Conservation (phyloP, 2,113 vertebrate genomes). For the Daboia siamensis region DNA sequence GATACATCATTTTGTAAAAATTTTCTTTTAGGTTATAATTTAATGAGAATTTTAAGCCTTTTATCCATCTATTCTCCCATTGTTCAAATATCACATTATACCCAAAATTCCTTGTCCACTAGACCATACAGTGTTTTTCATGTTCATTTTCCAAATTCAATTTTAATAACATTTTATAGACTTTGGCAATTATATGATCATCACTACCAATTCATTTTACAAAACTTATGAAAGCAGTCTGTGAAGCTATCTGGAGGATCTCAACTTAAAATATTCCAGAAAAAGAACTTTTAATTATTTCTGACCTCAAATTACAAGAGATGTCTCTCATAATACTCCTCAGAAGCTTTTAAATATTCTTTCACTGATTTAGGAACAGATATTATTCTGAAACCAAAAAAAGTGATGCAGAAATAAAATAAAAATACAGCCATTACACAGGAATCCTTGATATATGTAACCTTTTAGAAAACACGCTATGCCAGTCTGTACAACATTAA, state of each 20-base stretch:
- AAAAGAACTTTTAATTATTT: background rate
- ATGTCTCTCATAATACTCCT: background rate
- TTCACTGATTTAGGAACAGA: background rate
- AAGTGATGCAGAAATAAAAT: background rate
- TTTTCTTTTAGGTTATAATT: no score
- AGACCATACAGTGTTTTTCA: no score
- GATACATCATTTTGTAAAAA: no score
- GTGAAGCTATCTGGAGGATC: background rate
- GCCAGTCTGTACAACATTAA: no score
- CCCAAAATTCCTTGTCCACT: no score
- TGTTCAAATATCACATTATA: no score
- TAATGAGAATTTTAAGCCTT: no score
- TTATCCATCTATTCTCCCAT: no score
- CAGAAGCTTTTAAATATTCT: background rate
- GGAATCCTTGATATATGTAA: background rate
- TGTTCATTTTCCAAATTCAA: no score
- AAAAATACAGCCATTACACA: background rate
- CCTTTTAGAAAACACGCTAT: background rate
- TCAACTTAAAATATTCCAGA: background rate
- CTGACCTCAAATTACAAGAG: background rate
- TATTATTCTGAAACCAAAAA: background rate
- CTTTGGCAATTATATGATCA: no score
- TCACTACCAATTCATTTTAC: no score
- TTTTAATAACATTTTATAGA: no score
- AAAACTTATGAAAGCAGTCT: background rate